A percentile compares a stretch with the other conserved stretches of the same genome.
These are phyloP conservation scores for Leptinotarsa undecemlineata DNA, from an alignment of 1,140 invertebrate species.

Conservation along the genomic window DNA sequence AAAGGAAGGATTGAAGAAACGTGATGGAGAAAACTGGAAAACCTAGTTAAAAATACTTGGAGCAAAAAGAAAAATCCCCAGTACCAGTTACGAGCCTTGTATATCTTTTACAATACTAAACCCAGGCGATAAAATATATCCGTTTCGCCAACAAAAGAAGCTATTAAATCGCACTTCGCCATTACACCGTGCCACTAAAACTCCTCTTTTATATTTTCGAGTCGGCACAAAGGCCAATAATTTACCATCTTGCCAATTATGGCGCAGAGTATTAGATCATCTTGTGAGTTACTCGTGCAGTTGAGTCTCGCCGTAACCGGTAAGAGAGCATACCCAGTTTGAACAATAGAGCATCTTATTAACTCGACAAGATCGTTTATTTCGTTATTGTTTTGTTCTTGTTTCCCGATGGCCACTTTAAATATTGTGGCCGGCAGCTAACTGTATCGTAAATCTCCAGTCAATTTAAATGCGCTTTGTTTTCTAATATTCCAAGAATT, in stretches of 20 bases:
- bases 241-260: not conserved
- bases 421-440: constrained; percentile 25
- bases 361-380: constrained; percentile 42
- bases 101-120: too few relatives aligned
- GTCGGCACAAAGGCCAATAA: not conserved
- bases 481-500: constrained; percentile 25
- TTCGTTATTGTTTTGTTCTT: constrained; percentile 29
- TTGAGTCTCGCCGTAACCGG: constrained; percentile 16
- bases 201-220: not conserved
- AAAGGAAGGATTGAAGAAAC: too few relatives aligned
- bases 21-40: too few relatives aligned
- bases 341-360: constrained; percentile 43
- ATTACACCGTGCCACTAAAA: not conserved
- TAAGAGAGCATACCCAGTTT: constrained; percentile 15
- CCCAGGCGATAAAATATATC: not conserved
- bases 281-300: constrained; percentile 19
- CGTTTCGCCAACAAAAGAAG: not conserved
- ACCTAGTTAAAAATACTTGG: too few relatives aligned
- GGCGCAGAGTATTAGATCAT: not conserved
- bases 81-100: too few relatives aligned
- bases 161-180: not conserved
- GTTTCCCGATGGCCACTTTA: constrained; percentile 21
- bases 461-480: constrained; percentile 21
- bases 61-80: too few relatives aligned
- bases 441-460: constrained; percentile 27